A percentile compares a stretch with the other conserved stretches of the same genome.
phyloP scores from a whole-genome alignment of 37 sponge, comb jelly and placozoan genomes.

The Petrosia ficiformis region DNA sequence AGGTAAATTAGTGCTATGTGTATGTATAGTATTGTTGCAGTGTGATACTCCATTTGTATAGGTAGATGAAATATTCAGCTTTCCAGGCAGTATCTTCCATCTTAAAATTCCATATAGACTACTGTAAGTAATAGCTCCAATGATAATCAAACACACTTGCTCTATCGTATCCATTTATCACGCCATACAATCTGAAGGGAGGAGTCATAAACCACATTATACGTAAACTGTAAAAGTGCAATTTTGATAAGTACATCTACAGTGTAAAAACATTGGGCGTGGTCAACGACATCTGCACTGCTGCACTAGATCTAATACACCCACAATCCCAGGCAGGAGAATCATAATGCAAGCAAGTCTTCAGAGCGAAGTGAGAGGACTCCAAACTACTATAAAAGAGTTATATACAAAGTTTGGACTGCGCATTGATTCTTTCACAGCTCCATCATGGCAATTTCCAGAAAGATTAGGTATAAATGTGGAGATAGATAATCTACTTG shows the following conservation, averaged over 20 bases:
- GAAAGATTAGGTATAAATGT: slow-evolving; percentile 29
- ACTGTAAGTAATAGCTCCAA: neutral
- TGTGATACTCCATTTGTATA: neutral
- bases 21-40: too few relatives aligned
- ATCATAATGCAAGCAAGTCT: neutral
- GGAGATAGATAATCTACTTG: slow-evolving; percentile 21
- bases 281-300: too few relatives aligned
- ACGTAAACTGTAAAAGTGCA: too few relatives aligned
- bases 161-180: neutral
- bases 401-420: neutral
- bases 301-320: too few relatives aligned
- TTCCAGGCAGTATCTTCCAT: neutral
- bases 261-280: too few relatives aligned
- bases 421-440: neutral
- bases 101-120: neutral
- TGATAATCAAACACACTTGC: neutral
- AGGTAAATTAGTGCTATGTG: too few relatives aligned
- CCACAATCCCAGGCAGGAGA: too few relatives aligned
- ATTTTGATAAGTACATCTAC: too few relatives aligned
- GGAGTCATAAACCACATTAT: too few relatives aligned
- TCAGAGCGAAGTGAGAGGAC: slow-evolving; percentile 7
- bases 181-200: too few relatives aligned
- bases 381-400: slow-evolving; percentile 19
- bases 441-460: slow-evolving; percentile 72
- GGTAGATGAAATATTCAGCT: neutral